Conservation (phyloP, 2,888 invertebrate genomes). For the Smittia aterrima region DNA sequence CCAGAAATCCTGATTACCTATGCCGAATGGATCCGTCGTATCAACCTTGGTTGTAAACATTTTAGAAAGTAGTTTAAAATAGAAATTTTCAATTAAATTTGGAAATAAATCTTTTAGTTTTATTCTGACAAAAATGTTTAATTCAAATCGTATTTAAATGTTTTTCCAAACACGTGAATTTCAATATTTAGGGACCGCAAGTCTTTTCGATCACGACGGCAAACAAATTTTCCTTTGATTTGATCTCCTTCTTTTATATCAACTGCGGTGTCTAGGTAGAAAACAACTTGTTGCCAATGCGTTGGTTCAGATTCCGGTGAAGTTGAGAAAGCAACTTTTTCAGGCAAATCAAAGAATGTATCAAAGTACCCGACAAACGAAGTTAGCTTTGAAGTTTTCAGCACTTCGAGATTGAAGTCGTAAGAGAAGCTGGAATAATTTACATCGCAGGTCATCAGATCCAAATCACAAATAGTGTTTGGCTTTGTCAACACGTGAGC, state of each 20-base stretch:
- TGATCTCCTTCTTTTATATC: slow-evolving; percentile 66
- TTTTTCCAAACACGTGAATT: slow-evolving; percentile 63
- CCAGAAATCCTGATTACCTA: slow-evolving; percentile 89
- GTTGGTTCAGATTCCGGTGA: slow-evolving; percentile 65
- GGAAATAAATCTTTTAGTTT: too few relatives aligned
- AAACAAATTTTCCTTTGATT: slow-evolving; percentile 67
- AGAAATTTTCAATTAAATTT: too few relatives aligned
- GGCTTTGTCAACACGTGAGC: slow-evolving; percentile 67
- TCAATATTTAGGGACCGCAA: slow-evolving; percentile 70
- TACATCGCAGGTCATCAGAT: slow-evolving; percentile 71
- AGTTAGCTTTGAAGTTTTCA: slow-evolving; percentile 67
- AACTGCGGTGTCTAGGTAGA: slow-evolving; percentile 74
- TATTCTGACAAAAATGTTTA: too few relatives aligned
- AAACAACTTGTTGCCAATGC: slow-evolving; percentile 81
- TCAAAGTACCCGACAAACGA: slow-evolving; percentile 91
- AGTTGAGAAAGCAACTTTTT: slow-evolving; percentile 64
- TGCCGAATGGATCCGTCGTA: slow-evolving; percentile 98
- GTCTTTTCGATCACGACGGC: slow-evolving; percentile 70
- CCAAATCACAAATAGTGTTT: slow-evolving; percentile 66
- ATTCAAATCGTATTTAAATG: slow-evolving; percentile 64
- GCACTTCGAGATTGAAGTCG: slow-evolving; percentile 65
- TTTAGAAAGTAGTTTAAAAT: too few relatives aligned
- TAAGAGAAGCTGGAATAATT: slow-evolving; percentile 71
- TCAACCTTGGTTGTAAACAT: slow-evolving; percentile 98
- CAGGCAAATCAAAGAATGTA: slow-evolving; percentile 72